Conservation (phyloP, 2,888 invertebrate genomes). For the Apotomis capreana region DNA sequence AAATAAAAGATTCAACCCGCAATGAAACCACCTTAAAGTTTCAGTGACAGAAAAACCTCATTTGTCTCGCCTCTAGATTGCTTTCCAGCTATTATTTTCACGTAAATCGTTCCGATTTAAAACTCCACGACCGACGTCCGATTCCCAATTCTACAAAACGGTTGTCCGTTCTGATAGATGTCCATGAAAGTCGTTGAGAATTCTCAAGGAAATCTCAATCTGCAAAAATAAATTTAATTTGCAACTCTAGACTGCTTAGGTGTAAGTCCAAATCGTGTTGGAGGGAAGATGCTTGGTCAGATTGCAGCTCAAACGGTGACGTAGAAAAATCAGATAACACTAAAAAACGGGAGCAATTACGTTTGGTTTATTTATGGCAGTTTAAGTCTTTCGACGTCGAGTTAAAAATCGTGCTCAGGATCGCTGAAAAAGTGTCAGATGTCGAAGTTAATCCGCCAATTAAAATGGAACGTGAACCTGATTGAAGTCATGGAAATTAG, state of each 20-base stretch:
- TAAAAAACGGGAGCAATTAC: conserved; percentile 81
- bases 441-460: conserved; percentile 72
- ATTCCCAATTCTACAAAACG: conserved; percentile 78
- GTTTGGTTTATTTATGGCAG: conserved; percentile 69
- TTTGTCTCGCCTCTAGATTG: conserved; percentile 59
- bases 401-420: conserved; percentile 60
- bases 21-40: conserved; percentile 20
- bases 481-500: conserved; percentile 54
- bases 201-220: conserved; percentile 43
- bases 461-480: conserved; percentile 66
- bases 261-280: conserved; percentile 50
- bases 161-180: conserved; percentile 80
- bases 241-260: conserved; percentile 41
- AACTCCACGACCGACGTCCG: conserved; percentile 71
- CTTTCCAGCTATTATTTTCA: conserved; percentile 71
- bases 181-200: conserved; percentile 59
- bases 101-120: conserved; percentile 78
- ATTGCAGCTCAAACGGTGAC: conserved; percentile 52
- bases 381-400: conserved; percentile 58
- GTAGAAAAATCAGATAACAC: conserved; percentile 75
- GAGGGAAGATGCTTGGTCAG: conserved; percentile 56
- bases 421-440: conserved; percentile 68
- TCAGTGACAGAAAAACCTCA: conserved; percentile 51
- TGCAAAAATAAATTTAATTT: conserved; percentile 41
- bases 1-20: conserved; percentile 12